Base-by-base conservation (phyloP, 2,888 invertebrate genomes). In the Isoperla grammatica region DNA sequence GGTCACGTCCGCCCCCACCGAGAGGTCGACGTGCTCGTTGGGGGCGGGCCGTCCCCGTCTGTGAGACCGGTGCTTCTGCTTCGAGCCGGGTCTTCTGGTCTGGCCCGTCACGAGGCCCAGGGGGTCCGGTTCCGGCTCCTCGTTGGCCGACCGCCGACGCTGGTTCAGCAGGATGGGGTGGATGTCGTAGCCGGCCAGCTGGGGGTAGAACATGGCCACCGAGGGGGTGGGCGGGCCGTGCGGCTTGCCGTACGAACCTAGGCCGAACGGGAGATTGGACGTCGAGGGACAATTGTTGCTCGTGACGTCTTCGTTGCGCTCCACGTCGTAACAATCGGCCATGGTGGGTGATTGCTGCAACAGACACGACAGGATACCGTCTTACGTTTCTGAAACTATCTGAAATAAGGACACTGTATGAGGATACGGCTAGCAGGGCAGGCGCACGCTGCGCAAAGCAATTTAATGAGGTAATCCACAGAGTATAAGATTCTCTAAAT, bases 161-260 rank as follows among this genome's bases (percentile, higher is more conserved):
- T 61, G 61, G 35, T 57, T 62, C 19, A 67, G 53, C 12, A 68
- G 49, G 15, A 67, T 60, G 5, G 67, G 65, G 46, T 67, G 68
- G 15, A 68, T 49, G 12, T 68, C 68, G 56, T 67, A 68, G 39
- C 63, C 63, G 19, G 65, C 60, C 15, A 68, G 62, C 19, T 68
- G 67, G 17, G 68, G 68, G 53, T 68, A 68, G 57, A 68, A 66
- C 66, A 68, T 65, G 9, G 67, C 60, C 48, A 67, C 63, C 35
- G 29, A 29, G 11, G 65, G 63, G 22, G 65, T 57, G 9, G 65
- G 57, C 37, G 66, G 60, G 29, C 62, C 59, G 29, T 42, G 56
- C 48, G 65, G 63, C 42, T 61, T 63, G 46, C 57, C 50, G 55
- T 62, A 65, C n/a, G 64, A 42, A 6, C 58, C 53, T 46, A 66